phyloP scores from a whole-genome alignment of 30 jellyfish, hydroid and myxozoan genomes.

The Chironex yamaguchii region DNA sequence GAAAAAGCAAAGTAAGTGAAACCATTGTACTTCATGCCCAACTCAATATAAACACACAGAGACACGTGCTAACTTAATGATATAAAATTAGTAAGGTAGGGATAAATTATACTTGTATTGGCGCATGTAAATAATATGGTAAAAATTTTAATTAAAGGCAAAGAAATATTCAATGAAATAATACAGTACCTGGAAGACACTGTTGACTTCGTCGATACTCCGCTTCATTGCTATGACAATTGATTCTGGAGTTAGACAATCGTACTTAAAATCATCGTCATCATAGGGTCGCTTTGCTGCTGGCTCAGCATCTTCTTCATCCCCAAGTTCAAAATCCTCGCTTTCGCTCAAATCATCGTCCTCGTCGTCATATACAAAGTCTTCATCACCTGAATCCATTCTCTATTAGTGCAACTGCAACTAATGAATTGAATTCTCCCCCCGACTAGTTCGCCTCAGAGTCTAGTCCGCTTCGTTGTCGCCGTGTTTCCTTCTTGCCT shows the following conservation, averaged over 20 bases:
- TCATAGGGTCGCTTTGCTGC: conserved; percentile 87
- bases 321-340: conserved; percentile 88
- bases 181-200: conserved; percentile 96
- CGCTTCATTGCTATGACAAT: conserved; percentile 87
- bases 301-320: conserved; percentile 92
- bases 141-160: no score
- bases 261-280: conserved; percentile 94
- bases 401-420: not conserved
- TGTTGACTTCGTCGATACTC: conserved; percentile 94
- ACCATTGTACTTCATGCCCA: no score
- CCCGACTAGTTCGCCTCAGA: no score
- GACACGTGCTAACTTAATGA: no score
- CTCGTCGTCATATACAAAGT: conserved; percentile 83
- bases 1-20: no score
- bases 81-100: no score
- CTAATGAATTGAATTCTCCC: no score
- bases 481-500: not conserved
- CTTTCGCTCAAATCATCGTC: conserved; percentile 83
- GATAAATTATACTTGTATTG: no score
- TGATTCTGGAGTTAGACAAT: conserved; percentile 94
- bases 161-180: no score
- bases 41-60: no score
- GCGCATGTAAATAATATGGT: no score
- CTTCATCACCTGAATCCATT: conserved; percentile 96
- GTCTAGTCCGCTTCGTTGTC: no score